Evolutionary conservation across 2,113 vertebrate species (phyloP).

Genomic region (Phyllopteryx taeniolatus): DNA sequence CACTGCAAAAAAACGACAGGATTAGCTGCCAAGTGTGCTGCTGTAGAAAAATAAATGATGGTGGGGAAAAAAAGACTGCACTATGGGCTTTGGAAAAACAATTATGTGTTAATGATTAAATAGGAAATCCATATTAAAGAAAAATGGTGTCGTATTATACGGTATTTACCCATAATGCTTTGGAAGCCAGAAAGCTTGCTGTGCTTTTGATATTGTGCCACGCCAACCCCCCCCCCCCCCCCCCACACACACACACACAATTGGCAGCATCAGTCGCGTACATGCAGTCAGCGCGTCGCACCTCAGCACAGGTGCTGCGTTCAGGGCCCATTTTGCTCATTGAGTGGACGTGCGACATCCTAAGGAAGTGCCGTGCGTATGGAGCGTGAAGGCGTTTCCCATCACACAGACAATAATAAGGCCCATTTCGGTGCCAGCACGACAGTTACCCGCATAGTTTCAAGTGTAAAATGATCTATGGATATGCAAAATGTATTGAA

Average conservation of each 20-base stretch:
- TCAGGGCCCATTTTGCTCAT: slow-evolving; percentile 45
- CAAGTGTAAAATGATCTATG: too few relatives aligned
- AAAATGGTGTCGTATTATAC: neutral
- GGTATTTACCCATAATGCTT: neutral
- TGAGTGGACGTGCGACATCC: slow-evolving; percentile 21
- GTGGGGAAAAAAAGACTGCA: neutral
- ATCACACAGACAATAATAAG: neutral
- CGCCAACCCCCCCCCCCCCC: slow-evolving; percentile 23
- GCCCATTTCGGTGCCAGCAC: too few relatives aligned
- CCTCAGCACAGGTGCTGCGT: slow-evolving; percentile 54
- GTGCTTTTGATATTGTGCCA: slow-evolving; percentile 17
- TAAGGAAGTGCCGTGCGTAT: slow-evolving; percentile 31
- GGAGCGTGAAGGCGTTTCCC: slow-evolving; percentile 12
- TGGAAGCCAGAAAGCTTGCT: slow-evolving; percentile 7
- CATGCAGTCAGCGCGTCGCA: slow-evolving; percentile 44
- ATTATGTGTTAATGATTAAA: neutral
- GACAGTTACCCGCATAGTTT: too few relatives aligned
- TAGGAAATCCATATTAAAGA: neutral
- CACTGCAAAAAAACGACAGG: slow-evolving; percentile 46
- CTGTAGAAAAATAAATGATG: slow-evolving; percentile 45
- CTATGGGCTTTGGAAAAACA: slow-evolving; percentile 24
- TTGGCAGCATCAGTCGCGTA: slow-evolving; percentile 49
- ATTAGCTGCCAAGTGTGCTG: slow-evolving; percentile 59
- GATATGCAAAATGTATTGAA: too few relatives aligned
- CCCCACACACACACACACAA: slow-evolving; percentile 38